Percentiles rank a stretch among this genome's conserved stretches.
Conservation (phyloP, 2,113 vertebrate genomes). For the Calypte anna region DNA sequence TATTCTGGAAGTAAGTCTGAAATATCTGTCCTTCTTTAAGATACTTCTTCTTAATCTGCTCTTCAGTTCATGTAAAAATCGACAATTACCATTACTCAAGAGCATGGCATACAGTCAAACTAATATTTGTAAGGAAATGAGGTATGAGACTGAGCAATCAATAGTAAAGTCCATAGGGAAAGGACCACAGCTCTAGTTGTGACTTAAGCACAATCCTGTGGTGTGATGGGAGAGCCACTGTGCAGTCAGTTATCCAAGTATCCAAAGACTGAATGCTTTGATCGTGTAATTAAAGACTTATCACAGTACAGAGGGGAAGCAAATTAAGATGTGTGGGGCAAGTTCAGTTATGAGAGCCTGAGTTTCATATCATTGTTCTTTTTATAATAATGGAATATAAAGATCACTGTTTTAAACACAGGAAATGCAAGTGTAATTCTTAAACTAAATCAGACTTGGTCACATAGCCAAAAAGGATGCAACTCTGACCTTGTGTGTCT, state of each 20-base stretch:
- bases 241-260: neutral
- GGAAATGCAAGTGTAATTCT: conserved; percentile 59
- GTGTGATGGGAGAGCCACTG: neutral
- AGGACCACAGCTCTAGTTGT: neutral
- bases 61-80: neutral
- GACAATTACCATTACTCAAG: neutral
- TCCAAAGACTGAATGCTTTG: neutral
- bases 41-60: neutral
- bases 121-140: neutral
- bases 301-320: neutral
- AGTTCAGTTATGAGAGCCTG: neutral
- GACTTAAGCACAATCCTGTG: neutral
- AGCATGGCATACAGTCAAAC: neutral
- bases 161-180: neutral
- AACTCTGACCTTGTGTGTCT: conserved; percentile 62
- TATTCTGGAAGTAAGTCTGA: neutral
- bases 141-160: neutral
- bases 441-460: neutral
- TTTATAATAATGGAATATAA: neutral
- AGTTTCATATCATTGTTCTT: conserved; percentile 29
- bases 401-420: conserved; percentile 31
- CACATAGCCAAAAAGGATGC: conserved; percentile 51
- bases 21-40: neutral
- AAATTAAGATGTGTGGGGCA: neutral
- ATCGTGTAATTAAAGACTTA: neutral